Evolutionary conservation across 2,888 invertebrate species (phyloP).

Genomic region (Mactromeris polynyma): DNA sequence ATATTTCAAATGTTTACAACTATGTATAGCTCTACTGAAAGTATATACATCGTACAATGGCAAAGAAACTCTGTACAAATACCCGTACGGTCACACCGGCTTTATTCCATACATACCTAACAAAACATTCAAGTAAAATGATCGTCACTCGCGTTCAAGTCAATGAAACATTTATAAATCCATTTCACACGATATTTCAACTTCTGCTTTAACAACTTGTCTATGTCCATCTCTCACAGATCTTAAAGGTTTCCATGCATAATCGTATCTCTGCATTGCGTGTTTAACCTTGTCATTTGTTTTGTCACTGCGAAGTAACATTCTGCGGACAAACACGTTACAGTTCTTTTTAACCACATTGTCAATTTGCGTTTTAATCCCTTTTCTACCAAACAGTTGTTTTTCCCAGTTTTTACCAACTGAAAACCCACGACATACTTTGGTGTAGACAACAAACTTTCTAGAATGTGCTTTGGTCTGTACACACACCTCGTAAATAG

Average conservation of each 20-base stretch:
- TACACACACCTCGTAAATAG: constrained; percentile 73
- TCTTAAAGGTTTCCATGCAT: constrained; percentile 51
- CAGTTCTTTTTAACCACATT: constrained; percentile 36
- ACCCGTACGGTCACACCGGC: too few species aligned
- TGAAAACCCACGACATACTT: constrained; percentile 25
- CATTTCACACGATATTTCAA: constrained; percentile 53
- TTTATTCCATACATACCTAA: too few species aligned
- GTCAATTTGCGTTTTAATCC: constrained; percentile 49
- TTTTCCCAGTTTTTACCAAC: constrained; percentile 53
- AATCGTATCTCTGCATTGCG: constrained; percentile 68
- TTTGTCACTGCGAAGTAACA: not conserved
- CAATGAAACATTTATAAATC: constrained; percentile 11
- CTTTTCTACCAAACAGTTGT: constrained; percentile 38
- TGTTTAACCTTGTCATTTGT: constrained; percentile 31
- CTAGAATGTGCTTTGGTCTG: constrained; percentile 46
- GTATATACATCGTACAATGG: too few species aligned
- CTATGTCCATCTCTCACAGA: not conserved
- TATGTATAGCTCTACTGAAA: too few species aligned
- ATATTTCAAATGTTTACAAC: too few species aligned
- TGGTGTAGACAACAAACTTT: constrained; percentile 50
- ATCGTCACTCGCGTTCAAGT: not conserved
- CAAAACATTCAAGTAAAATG: constrained; percentile 66
- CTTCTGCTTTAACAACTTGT: not conserved
- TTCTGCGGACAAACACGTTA: not conserved
- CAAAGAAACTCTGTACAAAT: too few species aligned